Evolutionary conservation across 1,140 invertebrate species (phyloP).

Genomic region (Babylonia areolata): DNA sequence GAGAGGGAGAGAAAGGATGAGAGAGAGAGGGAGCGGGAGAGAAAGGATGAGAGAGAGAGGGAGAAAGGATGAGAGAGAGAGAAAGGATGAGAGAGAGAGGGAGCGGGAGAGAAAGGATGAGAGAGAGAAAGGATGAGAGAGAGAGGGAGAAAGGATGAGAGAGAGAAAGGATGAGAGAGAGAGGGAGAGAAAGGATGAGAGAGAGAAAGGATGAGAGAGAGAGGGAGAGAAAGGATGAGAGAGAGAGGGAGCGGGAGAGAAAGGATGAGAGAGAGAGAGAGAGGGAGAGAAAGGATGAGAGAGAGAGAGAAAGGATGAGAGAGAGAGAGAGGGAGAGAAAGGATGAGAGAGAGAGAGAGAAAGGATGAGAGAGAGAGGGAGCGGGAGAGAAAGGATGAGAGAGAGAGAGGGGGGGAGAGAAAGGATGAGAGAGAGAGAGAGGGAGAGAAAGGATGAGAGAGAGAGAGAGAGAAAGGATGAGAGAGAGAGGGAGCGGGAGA

Average conservation of each 20-base stretch:
- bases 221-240: slow-evolving; percentile 3
- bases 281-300: neutral
- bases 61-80: neutral
- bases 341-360: neutral
- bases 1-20: neutral
- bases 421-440: neutral
- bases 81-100: neutral
- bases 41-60: too few relatives aligned
- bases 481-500: too few relatives aligned
- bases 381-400: slow-evolving; percentile 17
- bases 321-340: neutral
- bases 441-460: neutral
- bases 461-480: neutral
- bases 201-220: neutral
- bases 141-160: neutral
- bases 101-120: neutral
- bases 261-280: neutral
- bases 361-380: neutral
- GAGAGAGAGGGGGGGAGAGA: neutral
- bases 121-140: neutral
- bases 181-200: too few relatives aligned
- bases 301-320: neutral
- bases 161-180: too few relatives aligned
- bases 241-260: too few relatives aligned
- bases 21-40: neutral